Percentiles rank a stretch among this genome's conserved stretches.
These are phyloP conservation scores for Drosophila sproati DNA, from an alignment of 1,140 invertebrate genomes.

Conservation along the genomic window DNA sequence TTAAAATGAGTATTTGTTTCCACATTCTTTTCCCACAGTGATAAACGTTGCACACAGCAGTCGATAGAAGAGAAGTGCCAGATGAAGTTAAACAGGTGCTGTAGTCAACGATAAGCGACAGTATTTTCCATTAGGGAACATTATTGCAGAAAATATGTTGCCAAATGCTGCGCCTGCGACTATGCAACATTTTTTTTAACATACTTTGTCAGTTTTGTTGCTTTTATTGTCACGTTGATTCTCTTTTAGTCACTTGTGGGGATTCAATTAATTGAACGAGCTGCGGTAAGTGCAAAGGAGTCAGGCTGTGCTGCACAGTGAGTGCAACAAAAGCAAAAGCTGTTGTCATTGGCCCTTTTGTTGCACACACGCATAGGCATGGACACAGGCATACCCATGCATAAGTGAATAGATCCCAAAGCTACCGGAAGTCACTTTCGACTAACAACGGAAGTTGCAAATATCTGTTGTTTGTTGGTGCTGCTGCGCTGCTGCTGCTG, in stretches of 20 bases:
- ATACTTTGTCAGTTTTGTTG: not conserved
- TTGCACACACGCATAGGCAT: slow-evolving; percentile 7
- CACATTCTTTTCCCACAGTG: too few relatives aligned
- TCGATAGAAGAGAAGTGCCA: too few relatives aligned
- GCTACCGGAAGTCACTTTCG: slow-evolving; percentile 70
- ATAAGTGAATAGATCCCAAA: slow-evolving; percentile 51
- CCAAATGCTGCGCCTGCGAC: not conserved
- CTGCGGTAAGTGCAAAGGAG: slow-evolving; percentile 23
- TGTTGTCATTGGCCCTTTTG: slow-evolving; percentile 11
- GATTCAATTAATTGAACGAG: slow-evolving; percentile 72
- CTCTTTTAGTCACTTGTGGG: slow-evolving; percentile 55
- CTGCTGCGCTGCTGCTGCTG: not conserved
- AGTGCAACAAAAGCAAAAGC: slow-evolving; percentile 32
- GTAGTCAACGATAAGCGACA: too few relatives aligned
- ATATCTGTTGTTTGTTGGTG: slow-evolving; percentile 56
- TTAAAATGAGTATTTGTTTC: too few relatives aligned
- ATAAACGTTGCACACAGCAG: too few relatives aligned
- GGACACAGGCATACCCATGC: slow-evolving; percentile 18
- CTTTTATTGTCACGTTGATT: slow-evolving; percentile 28
- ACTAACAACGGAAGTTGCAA: slow-evolving; percentile 76
- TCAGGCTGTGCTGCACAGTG: slow-evolving; percentile 45
- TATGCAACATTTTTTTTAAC: slow-evolving; percentile 26
- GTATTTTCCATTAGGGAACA: too few relatives aligned
- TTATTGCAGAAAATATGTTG: too few relatives aligned
- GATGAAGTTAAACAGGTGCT: too few relatives aligned